Conservation (phyloP, 2,888 invertebrate species). For the Charanyca ferruginea region DNA sequence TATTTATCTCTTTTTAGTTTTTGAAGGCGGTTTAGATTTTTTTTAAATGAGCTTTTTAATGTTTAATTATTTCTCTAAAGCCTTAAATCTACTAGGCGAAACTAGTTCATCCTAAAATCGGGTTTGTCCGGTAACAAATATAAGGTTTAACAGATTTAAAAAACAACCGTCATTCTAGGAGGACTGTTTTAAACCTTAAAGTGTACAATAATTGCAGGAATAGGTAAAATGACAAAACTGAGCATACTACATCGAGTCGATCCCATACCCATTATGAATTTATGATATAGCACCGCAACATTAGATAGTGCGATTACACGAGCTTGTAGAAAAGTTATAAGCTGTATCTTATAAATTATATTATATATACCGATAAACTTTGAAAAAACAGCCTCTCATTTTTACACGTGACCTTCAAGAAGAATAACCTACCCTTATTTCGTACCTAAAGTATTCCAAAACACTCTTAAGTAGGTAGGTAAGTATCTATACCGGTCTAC, state of each 20-base stretch:
- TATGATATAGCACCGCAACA: not conserved
- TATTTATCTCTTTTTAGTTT: no score
- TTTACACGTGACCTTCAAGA: not conserved
- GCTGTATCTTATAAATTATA: not conserved
- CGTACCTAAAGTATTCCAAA: slow-evolving; percentile 6
- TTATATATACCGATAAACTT: not conserved
- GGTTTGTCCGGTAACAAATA: no score
- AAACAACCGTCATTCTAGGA: no score
- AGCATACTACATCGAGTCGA: not conserved
- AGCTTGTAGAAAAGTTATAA: not conserved
- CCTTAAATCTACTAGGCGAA: no score
- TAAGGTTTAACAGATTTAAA: no score
- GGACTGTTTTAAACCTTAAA: no score
- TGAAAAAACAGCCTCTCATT: not conserved
- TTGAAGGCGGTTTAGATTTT: no score
- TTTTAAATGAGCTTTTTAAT: no score
- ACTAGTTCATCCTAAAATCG: no score
- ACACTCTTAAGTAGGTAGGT: not conserved
- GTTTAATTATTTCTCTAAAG: no score
- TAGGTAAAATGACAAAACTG: not conserved
- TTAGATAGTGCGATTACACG: not conserved
- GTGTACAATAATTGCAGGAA: not conserved
- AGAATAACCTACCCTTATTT: not conserved
- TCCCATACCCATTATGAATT: not conserved
- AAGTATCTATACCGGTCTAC: no score